Evolutionary conservation across 2,113 vertebrate species (phyloP).

Genomic region (Stigmatopora argus): DNA sequence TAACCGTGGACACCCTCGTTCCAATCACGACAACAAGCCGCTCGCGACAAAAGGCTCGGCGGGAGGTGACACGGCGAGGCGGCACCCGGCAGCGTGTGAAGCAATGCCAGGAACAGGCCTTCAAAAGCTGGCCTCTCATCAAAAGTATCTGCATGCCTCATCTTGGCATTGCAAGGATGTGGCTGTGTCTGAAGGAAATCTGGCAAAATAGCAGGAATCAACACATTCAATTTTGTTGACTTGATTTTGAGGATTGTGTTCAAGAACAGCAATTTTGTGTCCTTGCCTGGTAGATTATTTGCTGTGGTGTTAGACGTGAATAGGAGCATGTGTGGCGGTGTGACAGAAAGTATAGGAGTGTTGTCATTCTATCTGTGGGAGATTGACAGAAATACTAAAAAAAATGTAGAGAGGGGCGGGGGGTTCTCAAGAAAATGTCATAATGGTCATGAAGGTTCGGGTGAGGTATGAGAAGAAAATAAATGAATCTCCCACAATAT

Average conservation of each 20-base stretch:
- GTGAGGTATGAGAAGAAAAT: background rate
- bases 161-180: conserved; percentile 10
- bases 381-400: conserved; percentile 20
- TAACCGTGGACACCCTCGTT: conserved; percentile 19
- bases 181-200: conserved; percentile 34
- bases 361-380: conserved; percentile 29
- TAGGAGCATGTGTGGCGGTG: conserved; percentile 11
- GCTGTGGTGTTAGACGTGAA: conserved; percentile 9
- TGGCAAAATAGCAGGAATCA: conserved; percentile 19
- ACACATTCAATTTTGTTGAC: conserved; percentile 8
- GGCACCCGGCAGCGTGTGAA: conserved; percentile 17
- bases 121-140: conserved; percentile 29
- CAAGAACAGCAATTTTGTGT: background rate
- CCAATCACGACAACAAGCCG: conserved; percentile 25
- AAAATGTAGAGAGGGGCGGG: background rate
- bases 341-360: conserved; percentile 14
- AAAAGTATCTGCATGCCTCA: conserved; percentile 24
- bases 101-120: conserved; percentile 21
- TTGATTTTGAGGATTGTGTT: conserved; percentile 19
- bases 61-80: conserved; percentile 16
- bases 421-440: conserved; percentile 2
- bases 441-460: background rate
- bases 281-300: conserved; percentile 33
- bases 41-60: conserved; percentile 34
- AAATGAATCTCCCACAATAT: background rate